Percentiles rank a stretch among this genome's conserved stretches.
Evolutionary conservation across 2,113 vertebrate species (phyloP).

Genomic region (Vombatus ursinus): DNA sequence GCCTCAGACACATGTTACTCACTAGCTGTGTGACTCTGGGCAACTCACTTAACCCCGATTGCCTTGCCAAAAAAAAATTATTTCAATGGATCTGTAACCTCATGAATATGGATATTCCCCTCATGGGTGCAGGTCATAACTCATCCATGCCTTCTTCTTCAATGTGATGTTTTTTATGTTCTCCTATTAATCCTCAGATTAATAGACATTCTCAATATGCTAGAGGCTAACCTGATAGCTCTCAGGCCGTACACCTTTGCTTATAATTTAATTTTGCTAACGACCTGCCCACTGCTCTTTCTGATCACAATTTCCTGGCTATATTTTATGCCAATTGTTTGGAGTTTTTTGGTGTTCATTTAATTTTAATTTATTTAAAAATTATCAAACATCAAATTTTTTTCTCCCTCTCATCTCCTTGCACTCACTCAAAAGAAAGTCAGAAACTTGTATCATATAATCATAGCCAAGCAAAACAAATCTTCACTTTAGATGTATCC

Average conservation of each 20-base stretch:
- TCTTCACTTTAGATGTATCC: background rate
- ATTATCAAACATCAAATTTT: background rate
- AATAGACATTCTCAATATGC: background rate
- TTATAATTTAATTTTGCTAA: background rate
- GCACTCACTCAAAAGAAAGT: background rate
- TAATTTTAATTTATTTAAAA: background rate
- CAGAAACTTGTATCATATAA: background rate
- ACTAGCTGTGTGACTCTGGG: too few species aligned
- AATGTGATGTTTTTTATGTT: background rate
- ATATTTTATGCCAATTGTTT: background rate
- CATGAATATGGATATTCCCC: background rate
- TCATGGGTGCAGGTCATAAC: background rate
- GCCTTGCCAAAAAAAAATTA: background rate
- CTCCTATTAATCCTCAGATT: background rate
- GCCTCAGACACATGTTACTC: too few species aligned
- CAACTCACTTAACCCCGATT: too few species aligned
- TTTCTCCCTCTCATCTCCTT: background rate
- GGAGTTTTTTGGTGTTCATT: background rate
- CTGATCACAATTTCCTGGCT: background rate
- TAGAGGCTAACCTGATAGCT: background rate
- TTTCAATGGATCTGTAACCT: background rate
- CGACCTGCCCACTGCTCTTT: background rate
- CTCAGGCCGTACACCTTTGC: background rate
- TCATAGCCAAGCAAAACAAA: background rate
- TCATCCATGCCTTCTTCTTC: background rate